A percentile compares a stretch with the other conserved stretches of the same genome.
phyloP scores from a whole-genome alignment of 2,888 invertebrate species.

The Orthonychiurus folsomi region DNA sequence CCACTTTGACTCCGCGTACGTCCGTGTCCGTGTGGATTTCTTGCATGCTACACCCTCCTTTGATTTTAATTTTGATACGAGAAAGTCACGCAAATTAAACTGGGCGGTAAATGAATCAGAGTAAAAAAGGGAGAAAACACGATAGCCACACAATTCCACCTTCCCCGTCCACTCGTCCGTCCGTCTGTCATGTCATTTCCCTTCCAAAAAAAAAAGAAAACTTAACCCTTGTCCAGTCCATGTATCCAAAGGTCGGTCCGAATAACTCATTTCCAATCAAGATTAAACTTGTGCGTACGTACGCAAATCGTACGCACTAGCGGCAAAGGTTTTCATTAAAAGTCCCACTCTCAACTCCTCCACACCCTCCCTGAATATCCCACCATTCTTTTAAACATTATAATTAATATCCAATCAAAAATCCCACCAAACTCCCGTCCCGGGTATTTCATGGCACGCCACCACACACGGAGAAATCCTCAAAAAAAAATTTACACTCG shows the following conservation, averaged over 20 bases:
- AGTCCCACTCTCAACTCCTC: not conserved
- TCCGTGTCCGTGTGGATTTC: no score
- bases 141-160: not conserved
- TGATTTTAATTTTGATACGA: conserved; percentile 33
- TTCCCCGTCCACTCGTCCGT: not conserved
- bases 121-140: conserved; percentile 16
- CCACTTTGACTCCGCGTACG: no score
- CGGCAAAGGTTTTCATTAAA: not conserved
- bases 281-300: no score
- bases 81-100: conserved; percentile 37
- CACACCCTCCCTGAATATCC: not conserved
- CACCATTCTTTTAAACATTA: not conserved
- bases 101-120: conserved; percentile 28
- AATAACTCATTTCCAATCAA: not conserved
- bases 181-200: not conserved
- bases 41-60: not conserved
- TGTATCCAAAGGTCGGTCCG: not conserved
- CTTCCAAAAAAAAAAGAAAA: not conserved
- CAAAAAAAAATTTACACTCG: no score
- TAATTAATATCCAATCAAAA: not conserved
- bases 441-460: no score
- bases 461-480: no score
- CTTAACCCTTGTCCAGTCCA: not conserved
- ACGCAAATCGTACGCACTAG: not conserved
- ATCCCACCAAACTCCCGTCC: no score